phyloP scores from a whole-genome alignment of 2,888 invertebrate genomes.

The Drosophila nigricruria region DNA sequence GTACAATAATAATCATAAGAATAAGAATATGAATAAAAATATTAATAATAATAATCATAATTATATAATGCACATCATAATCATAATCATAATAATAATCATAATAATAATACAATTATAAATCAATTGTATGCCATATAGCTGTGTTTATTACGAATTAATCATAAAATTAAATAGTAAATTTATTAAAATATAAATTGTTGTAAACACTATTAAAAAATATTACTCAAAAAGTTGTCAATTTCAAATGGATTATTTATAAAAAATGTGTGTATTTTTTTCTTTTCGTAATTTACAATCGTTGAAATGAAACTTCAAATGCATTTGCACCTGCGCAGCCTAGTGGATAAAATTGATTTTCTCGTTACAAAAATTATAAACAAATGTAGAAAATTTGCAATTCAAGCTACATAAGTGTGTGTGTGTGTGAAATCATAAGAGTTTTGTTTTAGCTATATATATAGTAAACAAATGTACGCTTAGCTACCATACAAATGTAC shows the following conservation, averaged over 20 bases:
- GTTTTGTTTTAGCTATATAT: slow-evolving; percentile 20
- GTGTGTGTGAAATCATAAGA: slow-evolving; percentile 3
- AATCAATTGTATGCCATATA: slow-evolving; percentile 56
- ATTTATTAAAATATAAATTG: slow-evolving; percentile 50
- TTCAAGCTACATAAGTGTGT: slow-evolving; percentile 50
- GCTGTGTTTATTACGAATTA: slow-evolving; percentile 61
- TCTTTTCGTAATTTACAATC: slow-evolving; percentile 51
- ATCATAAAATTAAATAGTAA: slow-evolving; percentile 56
- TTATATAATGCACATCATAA: slow-evolving; percentile 26
- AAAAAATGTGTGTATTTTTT: not conserved
- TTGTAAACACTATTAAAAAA: slow-evolving; percentile 38
- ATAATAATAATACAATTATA: slow-evolving; percentile 59
- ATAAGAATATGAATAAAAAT: not conserved
- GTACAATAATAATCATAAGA: slow-evolving; percentile 18
- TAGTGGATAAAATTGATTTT: slow-evolving; percentile 8
- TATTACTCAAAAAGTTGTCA: slow-evolving; percentile 42
- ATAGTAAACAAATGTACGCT: slow-evolving; percentile 32
- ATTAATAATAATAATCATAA: slow-evolving; percentile 25
- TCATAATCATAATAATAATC: slow-evolving; percentile 22
- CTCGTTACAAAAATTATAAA: slow-evolving; percentile 23
- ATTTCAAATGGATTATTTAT: slow-evolving; percentile 31
- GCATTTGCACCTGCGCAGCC: slow-evolving; percentile 44
- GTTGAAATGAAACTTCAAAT: slow-evolving; percentile 42
- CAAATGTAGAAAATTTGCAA: slow-evolving; percentile 64
- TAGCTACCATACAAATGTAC: slow-evolving; percentile 23